Conservation (phyloP, 2,113 vertebrate genomes). For the Isurus oxyrinchus region DNA sequence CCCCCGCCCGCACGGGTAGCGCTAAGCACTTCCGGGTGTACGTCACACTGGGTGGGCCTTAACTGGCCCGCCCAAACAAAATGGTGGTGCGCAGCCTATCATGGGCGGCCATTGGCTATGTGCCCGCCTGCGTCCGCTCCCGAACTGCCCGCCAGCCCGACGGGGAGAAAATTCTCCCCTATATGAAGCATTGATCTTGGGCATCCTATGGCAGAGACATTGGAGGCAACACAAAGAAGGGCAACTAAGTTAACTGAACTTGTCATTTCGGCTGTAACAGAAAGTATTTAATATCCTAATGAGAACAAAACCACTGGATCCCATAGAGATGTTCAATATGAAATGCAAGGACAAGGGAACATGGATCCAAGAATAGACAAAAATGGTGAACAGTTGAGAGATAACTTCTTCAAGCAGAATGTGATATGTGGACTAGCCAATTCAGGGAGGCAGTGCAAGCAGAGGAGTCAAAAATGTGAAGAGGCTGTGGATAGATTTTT, state of each 20-base stretch:
- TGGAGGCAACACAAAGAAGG: background rate
- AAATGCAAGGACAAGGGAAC: background rate
- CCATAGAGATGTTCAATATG: background rate
- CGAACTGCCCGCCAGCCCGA: too few species aligned
- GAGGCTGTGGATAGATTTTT: background rate
- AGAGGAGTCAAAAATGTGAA: background rate
- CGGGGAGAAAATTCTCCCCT: too few species aligned
- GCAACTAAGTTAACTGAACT: background rate
- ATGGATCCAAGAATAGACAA: background rate
- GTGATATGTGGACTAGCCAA: background rate
- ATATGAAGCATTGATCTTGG: background rate
- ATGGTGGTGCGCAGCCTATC: too few species aligned
- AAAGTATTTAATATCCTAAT: background rate
- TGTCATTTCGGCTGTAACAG: too few species aligned
- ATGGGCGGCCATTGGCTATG: too few species aligned
- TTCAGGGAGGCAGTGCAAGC: background rate
- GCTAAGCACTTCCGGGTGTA: too few species aligned
- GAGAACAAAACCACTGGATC: too few species aligned
- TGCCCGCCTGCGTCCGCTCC: too few species aligned
- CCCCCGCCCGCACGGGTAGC: too few species aligned
- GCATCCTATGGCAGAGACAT: background rate
- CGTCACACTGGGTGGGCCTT: too few species aligned
- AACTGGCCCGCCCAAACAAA: too few species aligned
- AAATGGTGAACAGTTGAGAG: background rate
- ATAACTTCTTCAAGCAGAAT: background rate